phyloP scores from a whole-genome alignment of 2,888 invertebrate species.

The Ctenicera cuprea region DNA sequence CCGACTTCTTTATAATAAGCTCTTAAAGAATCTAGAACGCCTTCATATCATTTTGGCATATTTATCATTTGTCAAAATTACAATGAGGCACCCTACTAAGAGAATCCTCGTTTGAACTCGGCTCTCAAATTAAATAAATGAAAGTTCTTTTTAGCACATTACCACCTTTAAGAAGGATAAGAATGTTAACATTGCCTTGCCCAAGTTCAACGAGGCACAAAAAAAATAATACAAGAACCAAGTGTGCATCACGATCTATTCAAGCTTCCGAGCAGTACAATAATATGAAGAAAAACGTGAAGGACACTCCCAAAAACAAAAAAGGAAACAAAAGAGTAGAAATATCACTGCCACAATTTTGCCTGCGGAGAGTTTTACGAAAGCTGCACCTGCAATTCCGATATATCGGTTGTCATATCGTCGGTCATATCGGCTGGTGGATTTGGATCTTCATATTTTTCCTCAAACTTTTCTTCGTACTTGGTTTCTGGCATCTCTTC shows the following conservation, averaged over 20 bases:
- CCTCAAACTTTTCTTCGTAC: slow-evolving; percentile 66
- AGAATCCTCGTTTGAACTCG: no score
- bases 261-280: slow-evolving; percentile 2
- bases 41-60: no score
- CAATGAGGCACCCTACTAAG: no score
- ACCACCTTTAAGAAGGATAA: no score
- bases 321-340: not conserved
- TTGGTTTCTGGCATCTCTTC: slow-evolving; percentile 62
- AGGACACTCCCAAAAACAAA: not conserved
- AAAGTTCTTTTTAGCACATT: no score
- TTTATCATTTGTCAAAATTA: no score
- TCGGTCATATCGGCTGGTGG: slow-evolving; percentile 64
- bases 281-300: not conserved
- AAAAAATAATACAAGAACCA: not conserved
- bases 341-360: not conserved
- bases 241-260: not conserved
- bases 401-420: slow-evolving; percentile 69
- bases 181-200: no score
- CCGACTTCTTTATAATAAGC: not conserved
- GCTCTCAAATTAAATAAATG: no score
- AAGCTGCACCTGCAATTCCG: slow-evolving; percentile 70
- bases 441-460: slow-evolving; percentile 56
- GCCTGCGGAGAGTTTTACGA: slow-evolving; percentile 60
- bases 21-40: not conserved
- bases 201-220: no score